These are phyloP conservation scores for Cloeon dipterum DNA, from an alignment of 2,888 invertebrate species.

Conservation along the genomic window DNA sequence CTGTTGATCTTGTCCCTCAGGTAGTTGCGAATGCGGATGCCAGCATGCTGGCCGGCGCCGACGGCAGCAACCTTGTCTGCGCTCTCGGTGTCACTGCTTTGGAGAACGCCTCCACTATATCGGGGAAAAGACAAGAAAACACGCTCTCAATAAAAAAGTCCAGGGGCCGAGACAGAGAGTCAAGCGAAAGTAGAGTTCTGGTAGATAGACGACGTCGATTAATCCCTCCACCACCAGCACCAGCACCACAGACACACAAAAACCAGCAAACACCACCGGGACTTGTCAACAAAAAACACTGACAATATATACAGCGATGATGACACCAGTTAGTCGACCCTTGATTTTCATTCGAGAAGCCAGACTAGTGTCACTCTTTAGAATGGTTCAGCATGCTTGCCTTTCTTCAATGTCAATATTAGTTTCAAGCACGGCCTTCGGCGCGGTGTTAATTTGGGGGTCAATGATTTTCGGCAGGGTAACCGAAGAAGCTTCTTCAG, in stretches of 20 bases:
- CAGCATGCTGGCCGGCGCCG: no score
- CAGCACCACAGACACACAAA: not conserved
- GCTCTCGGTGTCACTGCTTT: slow-evolving; percentile 1
- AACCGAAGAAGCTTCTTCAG: not conserved
- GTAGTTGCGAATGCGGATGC: no score
- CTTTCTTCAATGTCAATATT: not conserved
- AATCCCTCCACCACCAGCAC: not conserved
- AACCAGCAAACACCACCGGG: not conserved
- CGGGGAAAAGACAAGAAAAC: not conserved
- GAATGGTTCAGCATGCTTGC: not conserved
- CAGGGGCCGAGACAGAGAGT: no score
- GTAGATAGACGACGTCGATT: not conserved
- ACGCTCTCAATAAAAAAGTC: not conserved
- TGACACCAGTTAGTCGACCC: no score
- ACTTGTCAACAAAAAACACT: no score
- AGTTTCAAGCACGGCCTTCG: not conserved
- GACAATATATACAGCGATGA: no score
- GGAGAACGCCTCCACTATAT: not conserved
- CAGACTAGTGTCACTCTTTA: no score
- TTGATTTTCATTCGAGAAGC: not conserved
- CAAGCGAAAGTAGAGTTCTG: no score
- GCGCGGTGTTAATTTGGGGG: not conserved
- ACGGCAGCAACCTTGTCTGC: not conserved
- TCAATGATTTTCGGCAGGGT: not conserved
- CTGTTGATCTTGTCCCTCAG: no score